A percentile compares a stretch with the other conserved stretches of the same genome.
These are phyloP conservation scores for Sciurus carolinensis DNA, from an alignment of 2,797 vertebrate genomes.

Conservation along the genomic window DNA sequence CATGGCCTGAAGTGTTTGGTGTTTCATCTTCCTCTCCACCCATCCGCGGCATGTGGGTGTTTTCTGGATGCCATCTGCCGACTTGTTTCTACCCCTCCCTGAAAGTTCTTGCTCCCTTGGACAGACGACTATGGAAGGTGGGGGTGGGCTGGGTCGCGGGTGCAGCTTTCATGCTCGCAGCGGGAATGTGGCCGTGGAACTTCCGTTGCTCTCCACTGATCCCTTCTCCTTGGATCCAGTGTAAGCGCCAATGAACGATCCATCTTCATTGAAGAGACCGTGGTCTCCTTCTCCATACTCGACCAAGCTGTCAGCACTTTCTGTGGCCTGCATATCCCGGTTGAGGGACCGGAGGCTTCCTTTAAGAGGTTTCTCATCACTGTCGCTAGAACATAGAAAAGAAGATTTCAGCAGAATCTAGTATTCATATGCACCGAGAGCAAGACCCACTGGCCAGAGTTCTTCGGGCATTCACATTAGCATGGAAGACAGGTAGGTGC, in stretches of 20 bases:
- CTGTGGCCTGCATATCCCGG: constrained; percentile 94
- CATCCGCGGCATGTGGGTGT: constrained; percentile 68
- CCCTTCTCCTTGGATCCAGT: constrained; percentile 93
- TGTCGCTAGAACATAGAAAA: constrained; percentile 92
- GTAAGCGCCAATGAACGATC: constrained; percentile 98
- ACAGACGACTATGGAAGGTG: constrained; percentile 80
- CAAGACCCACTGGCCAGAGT: not conserved
- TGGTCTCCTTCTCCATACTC: constrained; percentile 97
- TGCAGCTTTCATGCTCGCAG: constrained; percentile 85
- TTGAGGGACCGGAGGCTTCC: constrained; percentile 95
- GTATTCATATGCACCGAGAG: not conserved
- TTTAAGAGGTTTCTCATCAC: constrained; percentile 98
- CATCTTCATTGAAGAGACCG: constrained; percentile 97
- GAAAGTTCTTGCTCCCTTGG: constrained; percentile 67
- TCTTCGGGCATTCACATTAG: not conserved
- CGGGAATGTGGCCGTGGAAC: constrained; percentile 89
- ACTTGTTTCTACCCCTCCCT: constrained; percentile 70
- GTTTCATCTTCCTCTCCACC: constrained; percentile 54
- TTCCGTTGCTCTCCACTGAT: constrained; percentile 92
- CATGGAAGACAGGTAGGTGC: not conserved
- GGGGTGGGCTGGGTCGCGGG: constrained; percentile 46
- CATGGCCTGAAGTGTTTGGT: constrained; percentile 12
- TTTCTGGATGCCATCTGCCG: constrained; percentile 72
- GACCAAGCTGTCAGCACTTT: constrained; percentile 97
- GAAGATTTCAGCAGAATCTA: constrained; percentile 61